Evolutionary conservation across 2,888 invertebrate genomes (phyloP).

Genomic region (Lasioglossum figueresi): DNA sequence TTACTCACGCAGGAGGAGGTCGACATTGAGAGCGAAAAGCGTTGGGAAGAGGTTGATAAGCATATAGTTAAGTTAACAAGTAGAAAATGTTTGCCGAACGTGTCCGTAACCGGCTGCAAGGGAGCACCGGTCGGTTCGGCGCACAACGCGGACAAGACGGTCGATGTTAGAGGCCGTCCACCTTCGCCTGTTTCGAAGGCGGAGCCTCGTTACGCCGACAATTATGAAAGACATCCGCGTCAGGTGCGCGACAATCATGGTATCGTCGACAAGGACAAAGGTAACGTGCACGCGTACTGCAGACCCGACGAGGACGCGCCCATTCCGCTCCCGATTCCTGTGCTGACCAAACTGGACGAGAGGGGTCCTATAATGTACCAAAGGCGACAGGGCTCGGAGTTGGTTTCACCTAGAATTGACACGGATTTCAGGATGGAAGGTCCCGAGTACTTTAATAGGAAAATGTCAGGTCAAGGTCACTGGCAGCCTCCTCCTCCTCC

Average conservation of each 20-base stretch:
- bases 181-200: slow-evolving; percentile 46
- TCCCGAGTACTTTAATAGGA: slow-evolving; percentile 61
- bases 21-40: slow-evolving; percentile 70
- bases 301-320: slow-evolving; percentile 52
- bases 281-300: slow-evolving; percentile 15
- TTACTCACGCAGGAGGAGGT: slow-evolving; percentile 57
- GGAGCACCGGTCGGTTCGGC: slow-evolving; percentile 4
- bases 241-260: slow-evolving; percentile 46
- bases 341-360: slow-evolving; percentile 39
- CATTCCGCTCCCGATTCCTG: slow-evolving; percentile 2
- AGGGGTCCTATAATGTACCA: slow-evolving; percentile 55
- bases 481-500: slow-evolving; percentile 45
- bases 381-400: slow-evolving; percentile 53
- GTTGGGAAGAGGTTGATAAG: slow-evolving; percentile 77
- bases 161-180: slow-evolving; percentile 39
- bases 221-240: slow-evolving; percentile 78
- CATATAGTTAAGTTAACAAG: slow-evolving; percentile 72
- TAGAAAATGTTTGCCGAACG: slow-evolving; percentile 51
- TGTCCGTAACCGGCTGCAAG: slow-evolving; percentile 21
- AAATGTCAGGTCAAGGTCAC: slow-evolving; percentile 37
- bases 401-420: slow-evolving; percentile 44
- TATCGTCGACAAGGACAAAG: slow-evolving; percentile 53
- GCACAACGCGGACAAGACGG: slow-evolving; percentile 20
- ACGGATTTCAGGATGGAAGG: slow-evolving; percentile 56
- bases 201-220: slow-evolving; percentile 76